Conservation (phyloP, 2,113 vertebrate genomes). For the Sinosuthora webbiana region DNA sequence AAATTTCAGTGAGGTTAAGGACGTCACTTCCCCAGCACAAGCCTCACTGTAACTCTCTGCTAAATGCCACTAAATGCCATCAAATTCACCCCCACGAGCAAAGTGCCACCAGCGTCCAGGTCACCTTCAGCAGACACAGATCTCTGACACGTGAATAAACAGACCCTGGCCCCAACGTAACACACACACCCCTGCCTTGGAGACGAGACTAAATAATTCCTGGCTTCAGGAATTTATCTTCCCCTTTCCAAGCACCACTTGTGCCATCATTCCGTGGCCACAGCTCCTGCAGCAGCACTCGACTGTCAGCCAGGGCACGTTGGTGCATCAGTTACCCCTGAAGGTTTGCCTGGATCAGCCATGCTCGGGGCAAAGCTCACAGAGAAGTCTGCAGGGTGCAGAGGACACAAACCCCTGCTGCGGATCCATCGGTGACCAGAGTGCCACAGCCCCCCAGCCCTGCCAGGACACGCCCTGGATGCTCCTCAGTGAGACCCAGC, state of each 20-base stretch:
- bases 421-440: fast-evolving
- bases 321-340: not conserved
- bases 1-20: not conserved
- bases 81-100: fast-evolving
- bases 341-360: not conserved
- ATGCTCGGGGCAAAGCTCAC: fast-evolving
- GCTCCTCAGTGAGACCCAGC: fast-evolving
- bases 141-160: fast-evolving
- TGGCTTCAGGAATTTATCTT: not conserved
- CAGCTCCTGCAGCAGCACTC: fast-evolving
- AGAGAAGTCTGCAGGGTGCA: not conserved
- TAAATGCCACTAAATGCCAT: not conserved
- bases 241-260: not conserved
- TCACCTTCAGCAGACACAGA: not conserved
- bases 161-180: not conserved
- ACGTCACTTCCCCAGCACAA: not conserved
- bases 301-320: not conserved
- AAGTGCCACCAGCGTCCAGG: fast-evolving
- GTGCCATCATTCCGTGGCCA: fast-evolving
- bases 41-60: not conserved
- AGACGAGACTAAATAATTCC: fast-evolving
- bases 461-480: fast-evolving
- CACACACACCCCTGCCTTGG: fast-evolving
- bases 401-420: not conserved
- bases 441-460: fast-evolving